A percentile compares a stretch with the other conserved stretches of the same genome.
Evolutionary conservation across 2,113 vertebrate genomes (phyloP).

Genomic region (Elaphurus davidianus): DNA sequence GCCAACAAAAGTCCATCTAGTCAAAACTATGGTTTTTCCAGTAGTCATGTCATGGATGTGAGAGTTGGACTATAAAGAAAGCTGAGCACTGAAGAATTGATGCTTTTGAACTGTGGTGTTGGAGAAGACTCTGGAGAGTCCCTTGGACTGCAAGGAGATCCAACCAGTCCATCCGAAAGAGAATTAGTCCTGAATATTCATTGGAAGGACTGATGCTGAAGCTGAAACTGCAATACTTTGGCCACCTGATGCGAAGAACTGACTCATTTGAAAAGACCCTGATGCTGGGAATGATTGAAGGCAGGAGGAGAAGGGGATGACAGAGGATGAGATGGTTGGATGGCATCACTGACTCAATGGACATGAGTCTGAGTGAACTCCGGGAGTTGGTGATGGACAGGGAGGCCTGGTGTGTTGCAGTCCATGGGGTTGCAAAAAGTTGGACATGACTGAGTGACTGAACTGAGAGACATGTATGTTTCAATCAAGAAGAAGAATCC

Average conservation of each 20-base stretch:
- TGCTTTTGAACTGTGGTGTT: not conserved
- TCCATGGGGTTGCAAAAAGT: not conserved
- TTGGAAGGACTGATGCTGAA: not conserved
- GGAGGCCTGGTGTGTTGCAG: not conserved
- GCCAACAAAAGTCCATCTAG: not conserved
- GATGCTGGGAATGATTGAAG: not conserved
- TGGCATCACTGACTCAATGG: not conserved
- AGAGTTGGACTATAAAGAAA: not conserved
- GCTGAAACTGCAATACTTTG: not conserved
- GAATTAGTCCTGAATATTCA: not conserved
- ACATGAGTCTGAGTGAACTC: not conserved
- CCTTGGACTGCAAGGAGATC: not conserved
- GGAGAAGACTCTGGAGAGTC: not conserved
- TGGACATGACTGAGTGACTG: not conserved
- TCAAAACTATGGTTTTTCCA: not conserved
- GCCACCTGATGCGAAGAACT: not conserved
- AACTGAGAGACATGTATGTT: not conserved
- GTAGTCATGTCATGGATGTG: not conserved
- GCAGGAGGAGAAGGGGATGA: not conserved
- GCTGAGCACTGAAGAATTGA: not conserved
- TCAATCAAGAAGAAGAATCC: not conserved
- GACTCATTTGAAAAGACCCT: not conserved
- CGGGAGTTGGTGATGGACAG: accelerated
- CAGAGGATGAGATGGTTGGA: not conserved
- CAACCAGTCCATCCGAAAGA: not conserved